Evolutionary conservation across 2,113 vertebrate genomes (phyloP).

Genomic region (Otocyon megalotis): DNA sequence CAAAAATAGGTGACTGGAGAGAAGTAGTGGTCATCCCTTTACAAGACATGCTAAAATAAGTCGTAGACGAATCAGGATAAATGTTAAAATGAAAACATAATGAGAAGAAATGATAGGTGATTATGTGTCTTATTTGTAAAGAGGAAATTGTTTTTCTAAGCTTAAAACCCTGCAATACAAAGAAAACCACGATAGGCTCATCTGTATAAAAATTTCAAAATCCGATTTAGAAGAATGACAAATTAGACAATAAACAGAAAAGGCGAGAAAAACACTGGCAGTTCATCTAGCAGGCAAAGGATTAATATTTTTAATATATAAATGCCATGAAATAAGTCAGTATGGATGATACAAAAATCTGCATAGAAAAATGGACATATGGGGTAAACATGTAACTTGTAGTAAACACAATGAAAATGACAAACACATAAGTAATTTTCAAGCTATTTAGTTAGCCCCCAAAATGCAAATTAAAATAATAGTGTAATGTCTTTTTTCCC

Average conservation of each 20-base stretch:
- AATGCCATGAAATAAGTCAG: background rate
- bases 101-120: slow-evolving; percentile 14
- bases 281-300: background rate
- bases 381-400: background rate
- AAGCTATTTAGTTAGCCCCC: background rate
- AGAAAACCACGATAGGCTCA: background rate
- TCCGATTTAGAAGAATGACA: background rate
- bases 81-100: background rate
- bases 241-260: slow-evolving; percentile 9
- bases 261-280: background rate
- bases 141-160: background rate
- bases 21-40: background rate
- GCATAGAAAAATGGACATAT: background rate
- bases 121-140: background rate
- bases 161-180: slow-evolving; percentile 23
- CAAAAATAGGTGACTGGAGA: background rate
- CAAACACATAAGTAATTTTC: background rate
- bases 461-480: slow-evolving; percentile 40
- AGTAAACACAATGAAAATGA: slow-evolving; percentile 12
- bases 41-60: background rate
- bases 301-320: slow-evolving; percentile 34
- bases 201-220: slow-evolving; percentile 32
- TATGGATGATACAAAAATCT: background rate
- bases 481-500: background rate
- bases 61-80: background rate